These are phyloP conservation scores for Chloropsis cyanopogon DNA, from an alignment of 2,113 vertebrate genomes.

Conservation along the genomic window DNA sequence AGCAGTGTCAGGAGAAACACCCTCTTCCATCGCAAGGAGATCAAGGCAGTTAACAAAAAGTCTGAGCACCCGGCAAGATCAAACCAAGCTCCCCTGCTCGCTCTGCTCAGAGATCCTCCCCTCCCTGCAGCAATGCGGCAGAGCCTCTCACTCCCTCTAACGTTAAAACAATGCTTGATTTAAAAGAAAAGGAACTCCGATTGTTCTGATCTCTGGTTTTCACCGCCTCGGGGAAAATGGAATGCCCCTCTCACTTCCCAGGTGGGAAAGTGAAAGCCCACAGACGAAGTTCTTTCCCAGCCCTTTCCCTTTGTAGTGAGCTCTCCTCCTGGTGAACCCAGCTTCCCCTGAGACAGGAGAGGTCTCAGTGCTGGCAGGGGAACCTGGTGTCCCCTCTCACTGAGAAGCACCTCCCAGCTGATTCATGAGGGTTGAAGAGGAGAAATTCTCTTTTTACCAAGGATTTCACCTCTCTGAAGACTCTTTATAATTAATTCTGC, in stretches of 20 bases:
- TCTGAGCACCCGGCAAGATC: not conserved
- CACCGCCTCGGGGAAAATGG: not conserved
- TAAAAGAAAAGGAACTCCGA: not conserved
- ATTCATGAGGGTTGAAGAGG: not conserved
- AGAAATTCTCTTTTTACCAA: not conserved
- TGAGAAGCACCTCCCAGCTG: not conserved
- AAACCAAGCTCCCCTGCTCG: not conserved
- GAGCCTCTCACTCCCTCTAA: not conserved
- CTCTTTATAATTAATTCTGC: not conserved
- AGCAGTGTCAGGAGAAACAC: not conserved
- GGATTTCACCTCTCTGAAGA: not conserved
- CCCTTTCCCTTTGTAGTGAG: not conserved
- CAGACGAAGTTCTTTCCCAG: not conserved
- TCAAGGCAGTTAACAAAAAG: not conserved
- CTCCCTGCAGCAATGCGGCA: not conserved
- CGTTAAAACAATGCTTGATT: not conserved
- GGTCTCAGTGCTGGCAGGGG: not conserved
- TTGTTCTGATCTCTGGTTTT: not conserved
- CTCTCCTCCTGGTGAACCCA: not conserved
- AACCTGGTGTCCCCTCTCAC: not conserved
- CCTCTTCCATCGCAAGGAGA: not conserved
- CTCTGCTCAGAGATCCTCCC: not conserved
- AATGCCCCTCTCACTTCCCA: not conserved
- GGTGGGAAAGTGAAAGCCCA: not conserved
- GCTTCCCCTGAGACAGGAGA: not conserved